Evolutionary conservation across 1,140 invertebrate genomes (phyloP), one percentile per base, ranked within the genome.

Genomic region (Eurytemora carolleeae): DNA sequence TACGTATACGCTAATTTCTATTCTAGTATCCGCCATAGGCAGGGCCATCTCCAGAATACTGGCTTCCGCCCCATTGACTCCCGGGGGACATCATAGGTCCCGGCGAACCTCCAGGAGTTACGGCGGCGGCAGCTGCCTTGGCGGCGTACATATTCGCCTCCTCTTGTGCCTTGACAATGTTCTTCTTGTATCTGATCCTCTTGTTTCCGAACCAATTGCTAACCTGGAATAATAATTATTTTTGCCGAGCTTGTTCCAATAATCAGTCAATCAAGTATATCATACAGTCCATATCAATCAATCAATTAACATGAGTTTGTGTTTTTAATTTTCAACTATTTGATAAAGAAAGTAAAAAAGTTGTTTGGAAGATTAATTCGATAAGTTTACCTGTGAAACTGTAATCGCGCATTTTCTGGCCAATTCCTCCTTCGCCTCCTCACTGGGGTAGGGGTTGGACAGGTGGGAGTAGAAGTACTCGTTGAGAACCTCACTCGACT

Each of bases 181-280:
- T 99, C 78, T 99, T 99, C 83, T 99, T 99, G 77, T 99, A 99
- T 70, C 96, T 84, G 78, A 99, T 99, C 71, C 96, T 82, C 74
- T 99, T 99, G 77, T 99, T 99, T 66, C 96, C 96, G 73, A 99
- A 99, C 96, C 96, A 99, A 80, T 93, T 94, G 61, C 88, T 93
- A 60, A 94, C 89, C 85, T 93, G 78, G 0, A 73, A 74, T 22
- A 70, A 70, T 69, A 63, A n/a, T 23, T 44, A n/a, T n/a, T n/a
- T n/a, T n/a, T n/a, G n/a, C n/a, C n/a, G n/a, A n/a, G n/a, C n/a
- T n/a, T n/a, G n/a, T n/a, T n/a, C n/a, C n/a, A n/a, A n/a, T n/a
- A n/a, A n/a, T n/a, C n/a, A n/a, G n/a, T n/a, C n/a, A n/a, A n/a
- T n/a, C n/a, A n/a, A n/a, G n/a, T n/a, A n/a, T n/a, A n/a, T n/a